Percentiles rank a stretch among this genome's conserved stretches.
Evolutionary conservation across 2,113 vertebrate genomes (phyloP).

Genomic region (Atlantisia rogersi): DNA sequence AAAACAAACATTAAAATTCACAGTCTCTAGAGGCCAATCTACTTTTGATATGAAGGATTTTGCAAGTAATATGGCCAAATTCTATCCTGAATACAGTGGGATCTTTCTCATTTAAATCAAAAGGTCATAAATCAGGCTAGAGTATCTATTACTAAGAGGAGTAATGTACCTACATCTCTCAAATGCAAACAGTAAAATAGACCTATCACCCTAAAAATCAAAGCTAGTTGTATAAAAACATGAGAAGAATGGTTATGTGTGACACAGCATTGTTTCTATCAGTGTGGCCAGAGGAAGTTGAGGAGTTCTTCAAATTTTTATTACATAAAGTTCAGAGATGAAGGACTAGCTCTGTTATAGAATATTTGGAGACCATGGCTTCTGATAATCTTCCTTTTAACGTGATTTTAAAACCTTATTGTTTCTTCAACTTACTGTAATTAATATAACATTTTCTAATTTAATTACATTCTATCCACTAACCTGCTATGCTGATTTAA

Average conservation of each 20-base stretch:
- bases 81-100: background rate
- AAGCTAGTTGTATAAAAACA: background rate
- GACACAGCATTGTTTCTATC: background rate
- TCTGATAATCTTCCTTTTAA: background rate
- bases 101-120: background rate
- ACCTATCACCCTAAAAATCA: background rate
- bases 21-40: slow-evolving; percentile 19
- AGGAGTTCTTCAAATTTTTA: background rate
- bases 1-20: slow-evolving; percentile 55
- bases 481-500: background rate
- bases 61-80: background rate
- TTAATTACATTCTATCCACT: background rate
- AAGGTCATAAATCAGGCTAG: background rate
- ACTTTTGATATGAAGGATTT: background rate
- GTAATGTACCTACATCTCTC: background rate
- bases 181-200: background rate
- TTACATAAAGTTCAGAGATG: background rate
- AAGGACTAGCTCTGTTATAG: background rate
- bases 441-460: background rate
- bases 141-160: background rate
- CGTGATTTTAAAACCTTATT: background rate
- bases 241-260: background rate
- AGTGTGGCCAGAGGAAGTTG: background rate
- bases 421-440: background rate
- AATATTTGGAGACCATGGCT: background rate